Base-by-base conservation (phyloP, 2,113 vertebrate species). In the Salvelinus alpinus region DNA sequence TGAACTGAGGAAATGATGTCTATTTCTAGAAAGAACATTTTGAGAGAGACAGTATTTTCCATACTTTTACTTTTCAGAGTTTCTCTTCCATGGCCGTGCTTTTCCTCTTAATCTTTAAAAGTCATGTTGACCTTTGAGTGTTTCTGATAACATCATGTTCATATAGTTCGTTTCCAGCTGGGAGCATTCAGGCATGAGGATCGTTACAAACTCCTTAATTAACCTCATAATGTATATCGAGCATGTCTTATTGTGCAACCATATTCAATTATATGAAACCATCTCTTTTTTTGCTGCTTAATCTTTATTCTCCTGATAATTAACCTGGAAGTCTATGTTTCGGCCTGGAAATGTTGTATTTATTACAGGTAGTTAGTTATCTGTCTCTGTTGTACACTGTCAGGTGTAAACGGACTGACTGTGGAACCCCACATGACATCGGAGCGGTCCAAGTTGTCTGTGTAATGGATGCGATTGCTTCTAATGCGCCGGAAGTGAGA, bases 401-500 rank as follows among this genome's bases (percentile, higher is more conserved):
- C 27, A 65, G 64, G 31, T 65, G 71, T 51, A 25, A 12, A 27
- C 3, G 64, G 7, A 24, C 7, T 8, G 20, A 24, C 20, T n/a
- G 20, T 64, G 18, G 20, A n/a, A n/a, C 60, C 60, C n/a, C 65
- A 67, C 67, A 64, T 22, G 24, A 9, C 38, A 44, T 44, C 8
- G 1, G 38, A 13, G 3, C 29, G 7, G 20, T 20, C 22, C 64
- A 29, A 29, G 64, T 29, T 65, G 11, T 29, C 64, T 27, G 57
- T 75, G 75, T 16, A 57, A 73, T 24, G 59, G 67, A 72, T 73
- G 24, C 14, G 44, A 77, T 71, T 60, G 51, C 66, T 76, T 75
- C 8, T 73, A 82, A 76, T 75, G 77, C 64, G 64, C 29, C 64
- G 47, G 78, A 71, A 66, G 59, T 65, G 73, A 69, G 75, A 57